Conservation (phyloP, 2,888 invertebrate genomes). For the Pristionchus fissidentatus region DNA sequence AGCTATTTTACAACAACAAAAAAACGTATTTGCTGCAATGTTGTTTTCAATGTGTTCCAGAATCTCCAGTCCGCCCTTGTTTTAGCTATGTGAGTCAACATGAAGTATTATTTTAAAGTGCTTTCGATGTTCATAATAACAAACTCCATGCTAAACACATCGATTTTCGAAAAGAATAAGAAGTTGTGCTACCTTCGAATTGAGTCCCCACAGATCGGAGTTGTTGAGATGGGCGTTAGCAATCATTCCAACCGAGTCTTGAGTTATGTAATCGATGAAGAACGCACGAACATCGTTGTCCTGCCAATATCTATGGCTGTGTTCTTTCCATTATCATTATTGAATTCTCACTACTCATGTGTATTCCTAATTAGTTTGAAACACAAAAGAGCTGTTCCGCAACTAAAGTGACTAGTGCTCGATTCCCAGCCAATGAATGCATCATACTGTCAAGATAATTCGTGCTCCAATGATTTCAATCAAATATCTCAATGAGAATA, state of each 20-base stretch:
- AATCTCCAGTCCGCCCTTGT: no score
- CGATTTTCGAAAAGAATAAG: not conserved
- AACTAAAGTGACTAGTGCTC: no score
- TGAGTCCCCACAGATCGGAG: slow-evolving; percentile 73
- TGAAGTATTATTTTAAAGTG: not conserved
- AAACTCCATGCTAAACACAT: no score
- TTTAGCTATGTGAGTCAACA: not conserved
- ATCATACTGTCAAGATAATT: no score
- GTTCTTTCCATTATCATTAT: not conserved
- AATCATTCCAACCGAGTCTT: slow-evolving; percentile 75
- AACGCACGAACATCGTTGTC: slow-evolving; percentile 67
- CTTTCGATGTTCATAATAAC: not conserved
- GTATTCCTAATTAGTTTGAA: no score
- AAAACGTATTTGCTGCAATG: not conserved
- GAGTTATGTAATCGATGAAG: slow-evolving; percentile 74
- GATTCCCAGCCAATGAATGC: no score
- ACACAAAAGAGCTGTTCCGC: no score
- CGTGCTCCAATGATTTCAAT: no score
- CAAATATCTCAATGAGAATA: no score
- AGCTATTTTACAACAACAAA: not conserved
- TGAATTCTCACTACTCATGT: no score
- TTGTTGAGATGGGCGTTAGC: slow-evolving; percentile 74
- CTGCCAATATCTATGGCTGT: slow-evolving; percentile 43
- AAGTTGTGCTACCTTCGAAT: slow-evolving; percentile 55
- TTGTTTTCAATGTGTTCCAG: no score